Evolutionary conservation across 2,113 vertebrate species (phyloP).

Genomic region (Caretta caretta): DNA sequence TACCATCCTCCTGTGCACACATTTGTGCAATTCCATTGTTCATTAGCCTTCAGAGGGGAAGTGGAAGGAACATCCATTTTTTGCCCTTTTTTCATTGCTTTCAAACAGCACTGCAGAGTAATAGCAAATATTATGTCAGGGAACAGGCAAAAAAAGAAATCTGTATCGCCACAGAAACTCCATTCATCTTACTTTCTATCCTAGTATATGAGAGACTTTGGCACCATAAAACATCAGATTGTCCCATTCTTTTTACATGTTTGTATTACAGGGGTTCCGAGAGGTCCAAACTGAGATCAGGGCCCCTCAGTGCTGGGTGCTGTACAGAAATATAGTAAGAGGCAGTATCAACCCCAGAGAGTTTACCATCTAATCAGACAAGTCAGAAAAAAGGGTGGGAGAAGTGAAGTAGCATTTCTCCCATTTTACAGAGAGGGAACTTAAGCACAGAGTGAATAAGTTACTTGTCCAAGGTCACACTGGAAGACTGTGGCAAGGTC

Average conservation of each 20-base stretch:
- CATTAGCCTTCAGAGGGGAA: not conserved
- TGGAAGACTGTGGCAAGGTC: not conserved
- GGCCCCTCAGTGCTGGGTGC: not conserved
- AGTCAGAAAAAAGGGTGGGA: not conserved
- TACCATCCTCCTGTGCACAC: not conserved
- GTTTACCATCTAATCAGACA: not conserved
- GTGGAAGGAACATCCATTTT: not conserved
- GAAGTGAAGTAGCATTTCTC: not conserved
- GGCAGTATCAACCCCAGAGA: not conserved
- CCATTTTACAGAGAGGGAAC: not conserved
- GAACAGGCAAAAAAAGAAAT: not conserved
- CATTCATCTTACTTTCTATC: not conserved
- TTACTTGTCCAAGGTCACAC: not conserved
- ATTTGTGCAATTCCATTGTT: not conserved
- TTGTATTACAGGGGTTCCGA: not conserved
- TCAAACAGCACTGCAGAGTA: not conserved
- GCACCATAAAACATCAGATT: not conserved
- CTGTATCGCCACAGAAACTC: not conserved
- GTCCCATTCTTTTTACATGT: not conserved
- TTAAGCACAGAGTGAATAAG: constrained; percentile 5
- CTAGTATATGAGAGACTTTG: not conserved
- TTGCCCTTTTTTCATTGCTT: not conserved
- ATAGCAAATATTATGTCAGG: not conserved
- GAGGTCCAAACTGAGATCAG: not conserved
- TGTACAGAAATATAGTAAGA: not conserved